Percentiles rank a stretch among this genome's conserved stretches.
Conservation (phyloP, 2,888 invertebrate species). For the Drosophila picticornis region DNA sequence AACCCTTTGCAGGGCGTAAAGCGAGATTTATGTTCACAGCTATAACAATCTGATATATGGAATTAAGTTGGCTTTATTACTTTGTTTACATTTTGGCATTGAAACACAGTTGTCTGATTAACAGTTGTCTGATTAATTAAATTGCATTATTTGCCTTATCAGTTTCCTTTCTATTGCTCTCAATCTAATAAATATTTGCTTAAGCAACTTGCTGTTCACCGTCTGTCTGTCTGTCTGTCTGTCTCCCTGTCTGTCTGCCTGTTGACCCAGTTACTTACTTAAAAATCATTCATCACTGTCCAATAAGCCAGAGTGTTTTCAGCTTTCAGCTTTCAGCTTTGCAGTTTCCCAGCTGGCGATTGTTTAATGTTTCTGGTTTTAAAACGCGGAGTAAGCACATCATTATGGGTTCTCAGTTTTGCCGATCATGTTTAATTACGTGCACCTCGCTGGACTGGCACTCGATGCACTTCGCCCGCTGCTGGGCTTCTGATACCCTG, state of each 20-base stretch:
- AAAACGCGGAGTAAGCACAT: constrained; percentile 43
- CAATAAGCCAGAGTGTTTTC: constrained; percentile 43
- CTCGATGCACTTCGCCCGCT: constrained; percentile 10
- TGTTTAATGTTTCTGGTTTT: constrained; percentile 17
- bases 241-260: not conserved
- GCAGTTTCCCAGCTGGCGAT: constrained; percentile 9
- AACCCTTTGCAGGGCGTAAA: not conserved
- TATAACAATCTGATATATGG: not conserved
- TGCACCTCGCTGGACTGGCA: constrained; percentile 35
- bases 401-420: constrained; percentile 59
- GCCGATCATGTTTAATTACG: constrained; percentile 68
- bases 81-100: not conserved
- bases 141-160: not conserved
- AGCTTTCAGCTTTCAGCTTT: not conserved
- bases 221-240: not conserved
- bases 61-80: not conserved
- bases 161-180: not conserved
- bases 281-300: constrained; percentile 46
- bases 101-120: not conserved
- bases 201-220: constrained; percentile 13
- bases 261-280: constrained; percentile 34
- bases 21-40: not conserved
- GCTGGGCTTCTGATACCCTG: not conserved
- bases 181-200: constrained; percentile 12
- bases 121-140: not conserved